Evolutionary conservation across 2,888 invertebrate genomes (phyloP).

Genomic region (Agrilus mali): DNA sequence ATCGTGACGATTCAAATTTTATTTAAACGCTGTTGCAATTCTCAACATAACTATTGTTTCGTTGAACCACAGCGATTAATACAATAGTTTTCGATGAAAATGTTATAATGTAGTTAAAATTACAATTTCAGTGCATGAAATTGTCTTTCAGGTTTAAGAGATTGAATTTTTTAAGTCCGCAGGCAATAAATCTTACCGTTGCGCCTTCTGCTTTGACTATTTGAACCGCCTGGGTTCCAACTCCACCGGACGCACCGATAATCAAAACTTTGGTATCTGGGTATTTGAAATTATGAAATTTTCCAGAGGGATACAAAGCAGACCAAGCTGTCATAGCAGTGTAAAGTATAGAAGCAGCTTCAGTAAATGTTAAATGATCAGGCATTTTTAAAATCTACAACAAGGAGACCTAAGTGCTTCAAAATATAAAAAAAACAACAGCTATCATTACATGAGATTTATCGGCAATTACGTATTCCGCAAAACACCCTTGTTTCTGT

Average conservation of each 20-base stretch:
- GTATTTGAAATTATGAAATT: conserved; percentile 34
- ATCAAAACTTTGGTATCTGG: conserved; percentile 55
- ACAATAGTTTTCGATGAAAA: no score
- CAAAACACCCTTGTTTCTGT: conserved; percentile 68
- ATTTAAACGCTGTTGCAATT: no score
- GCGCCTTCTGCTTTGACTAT: conserved; percentile 65
- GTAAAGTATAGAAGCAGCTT: conserved; percentile 73
- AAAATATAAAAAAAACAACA: neutral
- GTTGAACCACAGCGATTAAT: no score
- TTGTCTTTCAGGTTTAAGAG: no score
- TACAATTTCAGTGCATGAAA: no score
- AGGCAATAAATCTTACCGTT: conserved; percentile 36
- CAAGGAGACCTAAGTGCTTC: neutral
- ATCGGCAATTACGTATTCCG: conserved; percentile 47
- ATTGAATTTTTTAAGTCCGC: no score
- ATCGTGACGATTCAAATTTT: no score
- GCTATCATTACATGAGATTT: neutral
- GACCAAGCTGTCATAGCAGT: conserved; percentile 78
- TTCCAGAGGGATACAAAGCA: conserved; percentile 55
- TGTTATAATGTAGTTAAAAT: no score
- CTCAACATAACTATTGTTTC: no score
- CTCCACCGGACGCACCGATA: conserved; percentile 83
- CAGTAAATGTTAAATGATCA: conserved; percentile 42
- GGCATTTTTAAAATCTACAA: conserved; percentile 52
- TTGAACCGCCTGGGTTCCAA: conserved; percentile 80